Evolutionary conservation across 2,113 vertebrate genomes (phyloP), one percentile per base, ranked within the genome.

Genomic region (Archocentrus centrarchus): DNA sequence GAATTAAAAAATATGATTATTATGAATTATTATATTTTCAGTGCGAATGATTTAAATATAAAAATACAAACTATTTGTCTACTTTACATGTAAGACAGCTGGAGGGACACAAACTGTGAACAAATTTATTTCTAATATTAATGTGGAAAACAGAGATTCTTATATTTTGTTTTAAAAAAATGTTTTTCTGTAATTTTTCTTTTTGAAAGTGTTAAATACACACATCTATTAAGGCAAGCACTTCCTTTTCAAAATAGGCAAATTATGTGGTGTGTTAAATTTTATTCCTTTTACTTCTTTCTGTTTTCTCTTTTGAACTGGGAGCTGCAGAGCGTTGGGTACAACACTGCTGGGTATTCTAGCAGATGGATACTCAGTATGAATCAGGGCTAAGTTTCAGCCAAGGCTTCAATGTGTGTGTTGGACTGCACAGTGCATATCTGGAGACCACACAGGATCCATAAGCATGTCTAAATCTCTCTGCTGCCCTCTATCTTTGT

Each of bases 401-500:
- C 93, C 95, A 94, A 94, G 93, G 85, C 88, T 75, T 44, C 68
- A 92, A 91, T 96, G 95, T 96, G 94, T 96, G 95, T 95, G 93
- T 94, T 94, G 96, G 94, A 96, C 89, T 94, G 96, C 96, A 95
- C 95, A 93, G 95, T 96, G 96, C 96, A 97, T 97, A 95, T 97
- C 95, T 95, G 91, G 92, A 96, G 98, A 99, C 98, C 98, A 99
- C 98, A 98, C 98, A 99, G 95, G 97, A 95, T 96, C 94, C 96
- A 96, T 92, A 94, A 84, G 95, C 93, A 96, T 90, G 96, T 96
- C 96, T 96, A 97, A 97, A 97, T 97, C 96, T 97, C 97, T 97
- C 96, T 93, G 91, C 94, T 97, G 97, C 97, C 97, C 97, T 97
- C 97, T 96, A 97, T 97, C 97, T 98, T 96, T 93, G 92, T 96